These are phyloP conservation scores for Hydrozoanthus tunicans DNA, from an alignment of 64 coral and sea anemone species.

Conservation along the genomic window DNA sequence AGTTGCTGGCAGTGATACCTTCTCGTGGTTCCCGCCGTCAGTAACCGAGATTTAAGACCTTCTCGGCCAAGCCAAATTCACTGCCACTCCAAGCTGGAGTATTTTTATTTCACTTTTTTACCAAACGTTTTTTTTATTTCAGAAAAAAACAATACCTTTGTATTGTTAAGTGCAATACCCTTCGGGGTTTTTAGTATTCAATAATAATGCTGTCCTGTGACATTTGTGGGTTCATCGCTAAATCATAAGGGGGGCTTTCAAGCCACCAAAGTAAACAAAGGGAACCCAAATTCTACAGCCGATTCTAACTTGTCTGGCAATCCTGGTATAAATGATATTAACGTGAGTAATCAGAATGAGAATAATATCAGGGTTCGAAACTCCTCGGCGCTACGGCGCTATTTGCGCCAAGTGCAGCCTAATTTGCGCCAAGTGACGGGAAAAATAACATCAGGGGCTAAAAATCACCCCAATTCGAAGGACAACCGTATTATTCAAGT, in stretches of 20 bases:
- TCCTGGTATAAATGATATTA: not conserved
- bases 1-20: too few species aligned
- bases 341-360: too few species aligned
- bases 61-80: not conserved
- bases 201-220: not conserved
- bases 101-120: not conserved
- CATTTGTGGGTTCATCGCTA: not conserved
- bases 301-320: not conserved
- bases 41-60: too few species aligned
- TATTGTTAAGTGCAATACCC: not conserved
- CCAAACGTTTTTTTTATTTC: not conserved
- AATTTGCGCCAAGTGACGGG: slow-evolving; percentile 21
- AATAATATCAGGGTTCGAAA: slow-evolving; percentile 3
- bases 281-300: not conserved
- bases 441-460: slow-evolving; percentile 30
- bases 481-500: slow-evolving; percentile 45
- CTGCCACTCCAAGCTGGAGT: not conserved
- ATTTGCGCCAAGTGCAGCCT: slow-evolving; percentile 32
- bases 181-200: not conserved
- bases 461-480: slow-evolving; percentile 28
- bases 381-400: not conserved
- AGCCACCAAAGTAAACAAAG: not conserved
- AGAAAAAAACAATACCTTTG: not conserved
- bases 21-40: too few species aligned
- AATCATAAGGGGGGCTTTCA: not conserved